Conservation (phyloP, 2,797 vertebrate genomes). For the Aplochiton taeniatus region DNA sequence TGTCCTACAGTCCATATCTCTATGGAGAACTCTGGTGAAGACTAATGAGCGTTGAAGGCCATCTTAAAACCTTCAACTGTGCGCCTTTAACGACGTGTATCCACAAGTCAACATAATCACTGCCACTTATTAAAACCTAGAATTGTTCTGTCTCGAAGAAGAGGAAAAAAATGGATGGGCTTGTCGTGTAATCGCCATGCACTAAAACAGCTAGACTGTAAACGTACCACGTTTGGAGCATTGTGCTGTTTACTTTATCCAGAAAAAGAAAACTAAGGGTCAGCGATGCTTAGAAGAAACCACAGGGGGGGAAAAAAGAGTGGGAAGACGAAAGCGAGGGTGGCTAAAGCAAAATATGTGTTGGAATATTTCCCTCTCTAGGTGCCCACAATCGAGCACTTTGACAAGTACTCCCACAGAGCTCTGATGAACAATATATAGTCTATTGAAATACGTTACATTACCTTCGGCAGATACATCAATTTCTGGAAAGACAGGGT, state of each 20-base stretch:
- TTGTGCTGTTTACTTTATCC: neutral
- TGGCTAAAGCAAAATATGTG: too few relatives aligned
- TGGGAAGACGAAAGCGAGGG: too few relatives aligned
- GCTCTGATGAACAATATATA: constrained; percentile 10
- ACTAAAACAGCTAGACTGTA: too few relatives aligned
- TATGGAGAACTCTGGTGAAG: constrained; percentile 48
- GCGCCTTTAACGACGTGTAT: constrained; percentile 9
- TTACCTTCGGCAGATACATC: neutral
- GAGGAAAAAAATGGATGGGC: neutral
- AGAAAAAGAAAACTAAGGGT: constrained; percentile 13
- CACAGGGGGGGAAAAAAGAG: constrained; percentile 1
- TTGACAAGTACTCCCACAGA: neutral
- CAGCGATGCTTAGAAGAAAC: constrained; percentile 17
- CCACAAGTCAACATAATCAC: too few relatives aligned
- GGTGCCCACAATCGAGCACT: constrained; percentile 4
- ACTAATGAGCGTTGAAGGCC: constrained; percentile 66
- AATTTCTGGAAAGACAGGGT: too few relatives aligned
- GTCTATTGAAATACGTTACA: neutral
- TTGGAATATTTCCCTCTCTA: neutral
- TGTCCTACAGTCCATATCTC: constrained; percentile 54
- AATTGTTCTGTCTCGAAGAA: neutral
- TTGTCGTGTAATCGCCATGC: neutral
- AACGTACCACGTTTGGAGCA: too few relatives aligned
- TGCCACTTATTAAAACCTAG: neutral
- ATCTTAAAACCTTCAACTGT: constrained; percentile 56